A percentile compares a stretch with the other conserved stretches of the same genome.
Evolutionary conservation across 1,140 invertebrate genomes (phyloP).

Genomic region (Leptopilina boulardi): DNA sequence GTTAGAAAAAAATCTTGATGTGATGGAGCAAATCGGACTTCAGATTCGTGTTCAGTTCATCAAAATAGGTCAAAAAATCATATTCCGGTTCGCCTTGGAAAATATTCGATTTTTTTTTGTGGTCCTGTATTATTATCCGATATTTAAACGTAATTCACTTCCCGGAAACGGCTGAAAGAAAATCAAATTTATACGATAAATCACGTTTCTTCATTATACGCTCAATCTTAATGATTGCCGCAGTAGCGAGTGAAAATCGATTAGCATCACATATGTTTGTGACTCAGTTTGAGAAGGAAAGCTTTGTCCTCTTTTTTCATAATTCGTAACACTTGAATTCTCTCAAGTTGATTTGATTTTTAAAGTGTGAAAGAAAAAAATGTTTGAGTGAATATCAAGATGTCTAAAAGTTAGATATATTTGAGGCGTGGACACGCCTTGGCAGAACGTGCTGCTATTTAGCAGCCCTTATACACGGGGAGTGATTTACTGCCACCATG

Average conservation of each 20-base stretch:
- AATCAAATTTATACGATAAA: background rate
- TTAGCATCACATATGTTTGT: background rate
- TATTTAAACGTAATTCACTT: background rate
- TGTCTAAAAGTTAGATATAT: constrained; percentile 44
- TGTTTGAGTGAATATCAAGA: constrained; percentile 31
- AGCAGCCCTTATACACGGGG: constrained; percentile 74
- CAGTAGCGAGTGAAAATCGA: background rate
- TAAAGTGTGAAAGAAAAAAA: constrained; percentile 33
- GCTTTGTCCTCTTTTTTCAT: background rate
- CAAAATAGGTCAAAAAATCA: too few species aligned
- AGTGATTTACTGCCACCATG: constrained; percentile 68
- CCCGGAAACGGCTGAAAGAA: background rate
- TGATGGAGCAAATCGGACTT: too few species aligned
- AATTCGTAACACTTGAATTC: background rate
- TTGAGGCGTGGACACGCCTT: constrained; percentile 58
- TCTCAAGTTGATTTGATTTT: background rate
- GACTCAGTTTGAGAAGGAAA: background rate
- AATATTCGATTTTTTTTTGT: constrained; percentile 6
- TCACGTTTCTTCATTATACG: background rate
- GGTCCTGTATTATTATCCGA: background rate
- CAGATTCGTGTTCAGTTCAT: too few species aligned
- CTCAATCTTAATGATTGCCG: background rate
- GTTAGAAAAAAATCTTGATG: too few species aligned
- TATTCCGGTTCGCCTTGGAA: too few species aligned
- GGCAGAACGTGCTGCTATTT: constrained; percentile 66